phyloP scores from a whole-genome alignment of 2,797 vertebrate genomes.

The Gymnocypris eckloni region DNA sequence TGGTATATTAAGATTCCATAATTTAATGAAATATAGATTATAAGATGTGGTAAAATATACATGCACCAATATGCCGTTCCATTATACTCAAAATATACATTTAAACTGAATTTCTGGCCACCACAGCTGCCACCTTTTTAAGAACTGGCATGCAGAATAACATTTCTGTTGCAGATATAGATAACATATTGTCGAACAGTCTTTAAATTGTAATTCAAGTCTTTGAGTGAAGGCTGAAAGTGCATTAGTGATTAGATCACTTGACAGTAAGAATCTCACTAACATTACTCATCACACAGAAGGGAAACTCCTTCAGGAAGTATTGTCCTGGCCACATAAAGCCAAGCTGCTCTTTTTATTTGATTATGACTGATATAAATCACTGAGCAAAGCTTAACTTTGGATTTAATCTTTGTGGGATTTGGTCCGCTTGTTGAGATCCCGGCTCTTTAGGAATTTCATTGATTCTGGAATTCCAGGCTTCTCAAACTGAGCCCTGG shows the following conservation, averaged over 20 bases:
- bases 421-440: neutral
- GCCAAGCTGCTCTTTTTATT: constrained; percentile 4
- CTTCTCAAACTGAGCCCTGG: constrained; percentile 32
- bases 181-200: neutral
- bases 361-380: neutral
- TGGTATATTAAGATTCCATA: neutral
- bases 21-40: neutral
- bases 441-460: constrained; percentile 32
- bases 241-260: neutral
- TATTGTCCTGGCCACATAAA: neutral
- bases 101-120: neutral
- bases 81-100: neutral
- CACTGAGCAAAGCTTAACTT: constrained; percentile 10
- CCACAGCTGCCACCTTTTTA: neutral
- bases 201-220: neutral
- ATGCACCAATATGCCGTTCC: neutral
- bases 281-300: neutral
- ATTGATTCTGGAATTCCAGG: constrained; percentile 25
- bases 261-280: neutral
- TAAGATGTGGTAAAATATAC: neutral
- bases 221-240: neutral
- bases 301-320: neutral
- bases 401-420: constrained; percentile 22
- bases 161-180: neutral
- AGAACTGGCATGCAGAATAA: neutral